Conservation (phyloP, 2,888 invertebrate species). For the Cerceris rybyensis region DNA sequence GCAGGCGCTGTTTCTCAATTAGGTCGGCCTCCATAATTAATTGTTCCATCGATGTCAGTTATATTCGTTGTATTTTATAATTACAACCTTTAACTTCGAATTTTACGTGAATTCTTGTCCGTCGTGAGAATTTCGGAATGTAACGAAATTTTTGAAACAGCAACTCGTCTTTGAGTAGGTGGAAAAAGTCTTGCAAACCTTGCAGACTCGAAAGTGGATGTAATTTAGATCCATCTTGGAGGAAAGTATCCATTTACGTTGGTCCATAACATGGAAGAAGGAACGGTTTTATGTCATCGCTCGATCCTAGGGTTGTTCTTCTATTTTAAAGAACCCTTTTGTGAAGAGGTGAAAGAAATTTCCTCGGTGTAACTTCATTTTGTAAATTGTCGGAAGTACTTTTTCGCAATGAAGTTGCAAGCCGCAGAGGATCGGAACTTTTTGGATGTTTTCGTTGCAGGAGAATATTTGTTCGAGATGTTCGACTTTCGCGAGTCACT, state of each 20-base stretch:
- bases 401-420: neutral
- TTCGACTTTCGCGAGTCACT: too few species aligned
- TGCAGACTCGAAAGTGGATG: conserved; percentile 21
- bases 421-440: neutral
- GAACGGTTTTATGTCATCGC: conserved; percentile 18
- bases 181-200: conserved; percentile 7
- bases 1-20: neutral
- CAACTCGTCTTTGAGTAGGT: neutral
- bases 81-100: too few species aligned
- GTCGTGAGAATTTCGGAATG: neutral
- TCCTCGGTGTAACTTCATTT: neutral
- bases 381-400: neutral
- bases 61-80: too few species aligned
- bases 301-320: neutral
- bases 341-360: neutral
- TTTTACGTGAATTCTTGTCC: neutral
- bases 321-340: neutral
- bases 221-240: conserved; percentile 39
- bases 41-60: neutral
- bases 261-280: conserved; percentile 3
- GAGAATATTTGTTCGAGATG: neutral
- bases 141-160: conserved; percentile 27
- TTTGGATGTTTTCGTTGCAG: neutral
- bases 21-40: conserved; percentile 19
- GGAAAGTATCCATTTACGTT: conserved; percentile 42